A percentile compares a stretch with the other conserved stretches of the same genome.
These are phyloP conservation scores for Cyanoramphus novaezelandiae DNA, from an alignment of 2,113 vertebrate genomes.

Conservation along the genomic window DNA sequence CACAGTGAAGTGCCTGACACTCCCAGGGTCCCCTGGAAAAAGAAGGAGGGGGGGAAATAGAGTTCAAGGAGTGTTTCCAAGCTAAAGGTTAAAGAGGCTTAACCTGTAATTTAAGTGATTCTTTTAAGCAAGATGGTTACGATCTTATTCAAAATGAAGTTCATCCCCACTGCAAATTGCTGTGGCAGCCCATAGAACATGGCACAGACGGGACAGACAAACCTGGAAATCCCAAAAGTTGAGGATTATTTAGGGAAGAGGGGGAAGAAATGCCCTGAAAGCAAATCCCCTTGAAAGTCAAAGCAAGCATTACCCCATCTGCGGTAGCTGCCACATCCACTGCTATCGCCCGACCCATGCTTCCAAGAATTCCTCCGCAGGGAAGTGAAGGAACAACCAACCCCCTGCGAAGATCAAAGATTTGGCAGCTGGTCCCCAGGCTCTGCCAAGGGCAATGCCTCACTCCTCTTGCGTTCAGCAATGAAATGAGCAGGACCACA, in stretches of 20 bases:
- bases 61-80: background rate
- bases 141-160: background rate
- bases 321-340: background rate
- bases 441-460: background rate
- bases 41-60: background rate
- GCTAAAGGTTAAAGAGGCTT: background rate
- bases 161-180: background rate
- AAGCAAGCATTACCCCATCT: background rate
- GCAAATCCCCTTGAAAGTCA: background rate
- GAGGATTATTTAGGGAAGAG: background rate
- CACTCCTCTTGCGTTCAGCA: fast-evolving
- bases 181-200: background rate
- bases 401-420: background rate
- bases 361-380: background rate
- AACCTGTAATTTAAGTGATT: background rate
- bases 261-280: background rate
- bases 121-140: background rate
- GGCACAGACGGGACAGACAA: background rate
- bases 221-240: background rate
- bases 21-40: background rate
- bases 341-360: fast-evolving
- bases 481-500: background rate
- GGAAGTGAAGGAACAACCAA: fast-evolving
- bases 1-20: background rate
- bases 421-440: background rate